A percentile compares a stretch with the other conserved stretches of the same genome.
These are phyloP conservation scores for Pristionchus fissidentatus DNA, from an alignment of 2,888 invertebrate species.

Conservation along the genomic window DNA sequence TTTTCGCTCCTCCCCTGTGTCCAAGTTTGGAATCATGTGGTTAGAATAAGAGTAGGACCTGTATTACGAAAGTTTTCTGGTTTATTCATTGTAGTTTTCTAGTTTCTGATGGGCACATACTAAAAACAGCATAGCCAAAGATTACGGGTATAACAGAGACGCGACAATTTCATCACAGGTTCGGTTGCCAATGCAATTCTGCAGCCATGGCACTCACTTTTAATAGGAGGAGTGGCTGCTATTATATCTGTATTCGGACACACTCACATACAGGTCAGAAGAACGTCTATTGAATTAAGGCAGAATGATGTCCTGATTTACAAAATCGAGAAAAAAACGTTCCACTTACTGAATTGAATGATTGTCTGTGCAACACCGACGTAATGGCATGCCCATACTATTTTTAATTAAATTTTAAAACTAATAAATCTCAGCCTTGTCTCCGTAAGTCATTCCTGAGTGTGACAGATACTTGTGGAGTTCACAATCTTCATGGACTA, in stretches of 20 bases:
- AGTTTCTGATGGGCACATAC: too few relatives aligned
- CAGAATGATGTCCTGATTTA: background rate
- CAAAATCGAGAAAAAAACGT: background rate
- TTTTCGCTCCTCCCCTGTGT: background rate
- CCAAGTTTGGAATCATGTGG: too few relatives aligned
- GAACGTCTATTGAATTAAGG: background rate
- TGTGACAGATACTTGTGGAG: conserved; percentile 91
- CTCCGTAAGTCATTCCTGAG: conserved; percentile 77
- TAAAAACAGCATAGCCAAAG: too few relatives aligned
- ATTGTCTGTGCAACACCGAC: conserved; percentile 77
- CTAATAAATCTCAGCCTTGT: conserved; percentile 61
- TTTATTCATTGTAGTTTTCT: too few relatives aligned
- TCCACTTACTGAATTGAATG: too few relatives aligned
- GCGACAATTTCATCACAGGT: conserved; percentile 78
- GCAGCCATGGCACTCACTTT: conserved; percentile 74
- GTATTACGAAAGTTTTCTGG: too few relatives aligned
- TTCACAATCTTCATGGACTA: conserved; percentile 96
- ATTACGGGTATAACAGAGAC: too few relatives aligned
- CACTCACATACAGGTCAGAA: conserved; percentile 54
- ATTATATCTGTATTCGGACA: conserved; percentile 74
- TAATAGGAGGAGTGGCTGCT: conserved; percentile 73
- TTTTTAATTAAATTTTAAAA: background rate
- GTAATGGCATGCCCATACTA: background rate
- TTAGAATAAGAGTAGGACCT: too few relatives aligned
- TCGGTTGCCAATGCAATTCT: conserved; percentile 77